phyloP scores from a whole-genome alignment of 2,888 invertebrate species.

The Lomographa bimaculata region DNA sequence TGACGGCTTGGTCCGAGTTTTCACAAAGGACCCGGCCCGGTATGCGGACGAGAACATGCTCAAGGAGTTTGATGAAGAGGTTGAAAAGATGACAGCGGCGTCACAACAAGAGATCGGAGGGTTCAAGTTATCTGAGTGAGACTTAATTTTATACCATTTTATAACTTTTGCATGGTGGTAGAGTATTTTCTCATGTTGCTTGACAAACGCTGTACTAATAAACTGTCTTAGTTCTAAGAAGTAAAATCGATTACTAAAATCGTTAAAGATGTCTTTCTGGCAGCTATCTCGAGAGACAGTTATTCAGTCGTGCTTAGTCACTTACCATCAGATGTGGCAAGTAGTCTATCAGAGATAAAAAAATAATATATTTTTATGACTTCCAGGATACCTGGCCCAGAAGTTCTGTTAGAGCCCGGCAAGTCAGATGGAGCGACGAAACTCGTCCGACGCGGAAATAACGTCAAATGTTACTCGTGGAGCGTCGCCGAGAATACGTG shows the following conservation, averaged over 20 bases:
- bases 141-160: slow-evolving; percentile 24
- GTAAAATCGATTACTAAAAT: no score
- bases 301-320: no score
- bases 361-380: no score
- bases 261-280: no score
- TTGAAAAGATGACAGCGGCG: slow-evolving; percentile 85
- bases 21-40: slow-evolving; percentile 88
- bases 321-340: no score
- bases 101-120: slow-evolving; percentile 91
- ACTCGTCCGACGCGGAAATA: slow-evolving; percentile 88
- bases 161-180: no score
- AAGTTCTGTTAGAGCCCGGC: slow-evolving; percentile 90
- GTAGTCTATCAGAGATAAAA: no score
- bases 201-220: no score
- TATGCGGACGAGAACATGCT: slow-evolving; percentile 86
- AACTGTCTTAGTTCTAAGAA: no score
- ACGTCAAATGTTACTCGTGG: slow-evolving; percentile 92
- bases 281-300: no score
- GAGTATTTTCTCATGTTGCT: no score
- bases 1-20: slow-evolving; percentile 94
- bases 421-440: slow-evolving; percentile 92
- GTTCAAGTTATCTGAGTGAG: slow-evolving; percentile 92
- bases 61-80: slow-evolving; percentile 88
- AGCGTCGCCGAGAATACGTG: slow-evolving; percentile 86
- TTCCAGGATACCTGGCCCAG: slow-evolving; percentile 90